phyloP scores from a whole-genome alignment of 2,113 vertebrate species.

The Platycercus adscitus region DNA sequence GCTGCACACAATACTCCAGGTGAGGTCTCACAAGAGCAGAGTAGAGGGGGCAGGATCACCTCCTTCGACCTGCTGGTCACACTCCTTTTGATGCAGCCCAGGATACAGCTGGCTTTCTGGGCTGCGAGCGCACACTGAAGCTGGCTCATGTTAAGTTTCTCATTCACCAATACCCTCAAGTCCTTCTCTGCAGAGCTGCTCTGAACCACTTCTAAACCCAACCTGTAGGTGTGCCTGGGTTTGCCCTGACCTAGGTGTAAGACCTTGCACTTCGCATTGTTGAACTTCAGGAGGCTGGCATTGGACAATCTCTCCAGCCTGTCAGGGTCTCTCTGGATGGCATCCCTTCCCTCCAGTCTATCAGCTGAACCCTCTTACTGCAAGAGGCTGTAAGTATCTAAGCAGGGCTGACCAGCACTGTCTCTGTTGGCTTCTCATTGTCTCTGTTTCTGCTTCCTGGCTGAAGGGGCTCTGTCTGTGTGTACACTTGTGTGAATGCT shows the following conservation, averaged over 20 bases:
- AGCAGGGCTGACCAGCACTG: not conserved
- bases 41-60: too few species aligned
- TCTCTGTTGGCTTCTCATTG: not conserved
- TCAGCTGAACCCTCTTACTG: not conserved
- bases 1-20: too few species aligned
- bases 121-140: not conserved
- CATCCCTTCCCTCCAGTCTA: not conserved
- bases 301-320: too few species aligned
- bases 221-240: not conserved
- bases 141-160: accelerated
- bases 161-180: accelerated
- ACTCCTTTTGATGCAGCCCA: not conserved
- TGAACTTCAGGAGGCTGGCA: not conserved
- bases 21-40: too few species aligned
- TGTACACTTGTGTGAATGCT: not conserved
- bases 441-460: not conserved
- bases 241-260: not conserved
- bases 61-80: not conserved
- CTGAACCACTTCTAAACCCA: not conserved
- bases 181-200: not conserved
- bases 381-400: accelerated
- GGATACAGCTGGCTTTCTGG: not conserved
- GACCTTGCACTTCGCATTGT: not conserved
- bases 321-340: not conserved
- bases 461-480: not conserved